Base-by-base conservation (phyloP, 2,888 invertebrate species). In the Eucriotettix oculatus region DNA sequence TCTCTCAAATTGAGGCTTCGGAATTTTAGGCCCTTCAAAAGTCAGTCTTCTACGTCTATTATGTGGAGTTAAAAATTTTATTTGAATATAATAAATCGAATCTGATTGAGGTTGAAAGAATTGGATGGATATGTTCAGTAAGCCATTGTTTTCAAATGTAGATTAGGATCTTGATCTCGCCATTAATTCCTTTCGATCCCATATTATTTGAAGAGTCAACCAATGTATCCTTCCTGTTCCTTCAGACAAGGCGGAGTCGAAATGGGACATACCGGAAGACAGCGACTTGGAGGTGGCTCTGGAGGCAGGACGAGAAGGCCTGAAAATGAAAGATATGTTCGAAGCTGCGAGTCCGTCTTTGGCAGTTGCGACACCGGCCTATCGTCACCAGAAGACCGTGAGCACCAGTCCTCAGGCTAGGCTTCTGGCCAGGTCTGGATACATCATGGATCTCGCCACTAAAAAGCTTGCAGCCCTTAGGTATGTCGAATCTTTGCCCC, bases 401-500 rank as follows among this genome's bases (percentile, higher is more conserved):
- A 82, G 82, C 57, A 85, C 86, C 0, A 76, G 79, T 1, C 71
- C 75, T 0, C 77, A 74, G 48, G 82, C 86, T 0, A 79, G 82
- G 16, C 76, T 80, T 3, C 65, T 87, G 53, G 82, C 87, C 0
- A 75, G 83, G 11, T 74, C 80, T 0, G 90, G 86, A 0, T 83
- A 81, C 67, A 80, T 82, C 1, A 81, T 84, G 64, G 83, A 86
- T 65, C 78, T 82, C 55, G 89, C 87, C 0, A 85, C 87, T 0
- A 78, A 76, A 66, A 75, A 72, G 11, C 72, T 87, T 12, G 75
- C 78, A 1, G 74, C 48, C 1, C 48, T 14, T 5, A 48, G 48
- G 48, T 48, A 12, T 5, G 48, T 48, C 2, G n/a, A 48, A 12
- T 48, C 48, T 48, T 29, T 29, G 29, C 29, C 7, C 29, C 3